A percentile compares a stretch with the other conserved stretches of the same genome.
Conservation (phyloP, 2,797 vertebrate species). For the Pampus argenteus region DNA sequence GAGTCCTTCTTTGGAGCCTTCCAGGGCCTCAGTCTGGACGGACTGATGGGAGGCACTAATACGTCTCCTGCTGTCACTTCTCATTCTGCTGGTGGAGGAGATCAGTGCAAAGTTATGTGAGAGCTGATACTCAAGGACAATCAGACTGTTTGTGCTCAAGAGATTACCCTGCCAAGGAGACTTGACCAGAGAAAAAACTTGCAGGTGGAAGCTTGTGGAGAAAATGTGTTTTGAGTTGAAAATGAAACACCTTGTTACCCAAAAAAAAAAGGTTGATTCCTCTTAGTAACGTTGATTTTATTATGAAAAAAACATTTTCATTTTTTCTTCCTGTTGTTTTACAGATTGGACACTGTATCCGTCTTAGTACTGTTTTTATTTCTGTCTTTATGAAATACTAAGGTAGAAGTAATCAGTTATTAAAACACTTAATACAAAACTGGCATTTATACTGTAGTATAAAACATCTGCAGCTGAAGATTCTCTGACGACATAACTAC, state of each 20-base stretch:
- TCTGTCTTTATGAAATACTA: constrained; percentile 7
- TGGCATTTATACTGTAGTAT: constrained; percentile 11
- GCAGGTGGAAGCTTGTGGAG: neutral
- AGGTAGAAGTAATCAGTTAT: too few species aligned
- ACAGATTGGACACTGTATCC: constrained; percentile 14
- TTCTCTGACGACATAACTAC: neutral
- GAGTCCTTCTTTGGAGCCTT: constrained; percentile 84
- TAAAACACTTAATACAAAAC: constrained; percentile 2
- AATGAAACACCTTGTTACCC: neutral
- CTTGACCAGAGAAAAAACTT: constrained; percentile 2
- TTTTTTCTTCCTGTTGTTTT: neutral
- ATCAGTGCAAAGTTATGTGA: constrained; percentile 86
- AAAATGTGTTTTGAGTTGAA: neutral
- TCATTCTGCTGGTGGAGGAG: constrained; percentile 38
- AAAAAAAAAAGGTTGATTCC: neutral
- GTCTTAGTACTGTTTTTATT: neutral
- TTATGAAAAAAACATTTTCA: neutral
- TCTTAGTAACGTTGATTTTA: neutral
- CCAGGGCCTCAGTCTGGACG: constrained; percentile 82
- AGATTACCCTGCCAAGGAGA: too few species aligned
- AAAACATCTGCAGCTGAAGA: neutral
- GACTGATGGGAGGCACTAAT: constrained; percentile 57
- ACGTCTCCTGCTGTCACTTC: constrained; percentile 29
- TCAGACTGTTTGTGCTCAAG: neutral
- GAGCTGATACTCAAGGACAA: neutral